phyloP scores from a whole-genome alignment of 2,797 vertebrate genomes.

The Siniperca undulata region DNA sequence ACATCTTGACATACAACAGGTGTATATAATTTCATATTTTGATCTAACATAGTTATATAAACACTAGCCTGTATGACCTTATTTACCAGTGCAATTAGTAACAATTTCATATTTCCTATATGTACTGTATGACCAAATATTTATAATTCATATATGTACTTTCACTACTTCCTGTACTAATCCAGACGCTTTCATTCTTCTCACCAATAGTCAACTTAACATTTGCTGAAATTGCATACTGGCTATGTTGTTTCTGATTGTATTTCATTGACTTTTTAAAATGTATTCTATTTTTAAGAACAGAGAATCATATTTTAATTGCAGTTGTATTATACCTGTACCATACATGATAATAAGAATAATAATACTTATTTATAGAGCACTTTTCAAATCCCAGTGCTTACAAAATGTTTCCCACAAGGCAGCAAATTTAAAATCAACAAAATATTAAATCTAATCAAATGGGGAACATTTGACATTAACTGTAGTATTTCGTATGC shows the following conservation, averaged over 20 bases:
- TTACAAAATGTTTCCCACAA: not conserved
- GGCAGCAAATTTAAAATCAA: not conserved
- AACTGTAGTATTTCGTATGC: not conserved
- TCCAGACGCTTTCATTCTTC: not conserved
- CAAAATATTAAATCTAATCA: not conserved
- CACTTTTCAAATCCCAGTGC: not conserved
- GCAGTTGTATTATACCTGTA: not conserved
- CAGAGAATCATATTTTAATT: not conserved
- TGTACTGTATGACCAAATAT: not conserved
- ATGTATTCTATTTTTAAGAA: not conserved
- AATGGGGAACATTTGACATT: no score
- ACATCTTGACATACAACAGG: slow-evolving; percentile 20
- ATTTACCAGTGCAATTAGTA: not conserved
- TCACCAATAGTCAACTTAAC: not conserved
- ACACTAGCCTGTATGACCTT: not conserved
- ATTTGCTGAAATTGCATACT: not conserved
- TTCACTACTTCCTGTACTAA: not conserved
- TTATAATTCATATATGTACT: not conserved
- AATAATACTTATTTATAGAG: not conserved
- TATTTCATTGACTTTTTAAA: not conserved
- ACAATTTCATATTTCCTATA: not conserved
- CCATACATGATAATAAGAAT: not conserved
- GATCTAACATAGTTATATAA: not conserved
- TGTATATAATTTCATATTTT: slow-evolving; percentile 10
- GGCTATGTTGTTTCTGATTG: not conserved